Conservation (phyloP, 1,140 invertebrate species). For the Drosophila leontia region DNA sequence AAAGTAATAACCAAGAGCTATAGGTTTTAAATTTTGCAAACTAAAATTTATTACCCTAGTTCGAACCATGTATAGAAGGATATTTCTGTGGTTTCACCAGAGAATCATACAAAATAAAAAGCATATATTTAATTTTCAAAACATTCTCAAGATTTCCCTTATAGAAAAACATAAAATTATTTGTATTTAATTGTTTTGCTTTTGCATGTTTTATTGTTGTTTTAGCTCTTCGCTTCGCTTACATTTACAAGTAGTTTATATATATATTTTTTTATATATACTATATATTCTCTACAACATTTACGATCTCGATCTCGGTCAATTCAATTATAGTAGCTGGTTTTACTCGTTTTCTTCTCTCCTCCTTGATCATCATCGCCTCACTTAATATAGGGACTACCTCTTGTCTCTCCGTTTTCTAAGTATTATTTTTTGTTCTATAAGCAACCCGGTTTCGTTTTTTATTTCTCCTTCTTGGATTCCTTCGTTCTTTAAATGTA, state of each 20-base stretch:
- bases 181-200: conserved; percentile 17
- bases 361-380: conserved; percentile 18
- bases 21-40: no score
- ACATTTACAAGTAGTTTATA: conserved; percentile 80
- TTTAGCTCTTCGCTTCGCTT: conserved; percentile 70
- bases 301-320: conserved; percentile 63
- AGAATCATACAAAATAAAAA: neutral
- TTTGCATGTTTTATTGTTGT: conserved; percentile 74
- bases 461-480: neutral
- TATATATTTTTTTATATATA: conserved; percentile 71
- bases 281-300: conserved; percentile 82
- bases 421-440: conserved; percentile 66
- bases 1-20: no score
- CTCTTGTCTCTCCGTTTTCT: conserved; percentile 62
- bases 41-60: no score
- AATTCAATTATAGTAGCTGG: conserved; percentile 72
- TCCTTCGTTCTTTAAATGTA: conserved; percentile 44
- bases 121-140: neutral
- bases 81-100: no score
- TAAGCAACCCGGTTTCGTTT: conserved; percentile 65
- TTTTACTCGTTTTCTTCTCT: conserved; percentile 52
- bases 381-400: conserved; percentile 72
- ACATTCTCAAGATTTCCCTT: no score
- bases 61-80: no score
- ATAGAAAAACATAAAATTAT: neutral